Conservation (phyloP, 64 coral and sea anemone genomes). For the Stichodactyla helianthus region DNA sequence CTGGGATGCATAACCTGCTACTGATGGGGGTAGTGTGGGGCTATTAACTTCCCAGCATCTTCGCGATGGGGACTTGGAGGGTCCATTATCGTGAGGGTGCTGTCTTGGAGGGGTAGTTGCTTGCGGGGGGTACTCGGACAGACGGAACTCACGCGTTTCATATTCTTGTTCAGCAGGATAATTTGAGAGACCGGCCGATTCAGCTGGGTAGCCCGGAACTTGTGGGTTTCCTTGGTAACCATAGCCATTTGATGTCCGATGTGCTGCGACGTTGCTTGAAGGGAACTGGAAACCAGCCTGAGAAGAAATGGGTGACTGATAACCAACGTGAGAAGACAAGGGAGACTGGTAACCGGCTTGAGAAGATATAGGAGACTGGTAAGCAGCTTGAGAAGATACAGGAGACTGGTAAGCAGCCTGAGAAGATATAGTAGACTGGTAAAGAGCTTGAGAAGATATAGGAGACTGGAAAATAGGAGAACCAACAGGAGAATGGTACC, state of each 20-base stretch:
- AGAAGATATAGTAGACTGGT: not conserved
- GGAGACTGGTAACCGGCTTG: not conserved
- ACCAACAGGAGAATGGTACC: not conserved
- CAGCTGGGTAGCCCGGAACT: not conserved
- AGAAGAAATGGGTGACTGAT: not conserved
- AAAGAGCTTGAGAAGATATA: not conserved
- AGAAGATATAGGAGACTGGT: not conserved
- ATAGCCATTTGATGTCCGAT: not conserved
- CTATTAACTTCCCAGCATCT: slow-evolving; percentile 69
- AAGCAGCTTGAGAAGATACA: not conserved
- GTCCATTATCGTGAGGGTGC: slow-evolving; percentile 39
- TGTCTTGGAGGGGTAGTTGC: not conserved
- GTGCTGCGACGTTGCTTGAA: not conserved
- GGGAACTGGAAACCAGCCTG: slow-evolving; percentile 20
- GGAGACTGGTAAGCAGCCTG: not conserved
- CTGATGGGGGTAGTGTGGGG: slow-evolving; percentile 1
- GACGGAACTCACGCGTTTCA: slow-evolving; percentile 68
- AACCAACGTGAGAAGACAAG: too few species aligned
- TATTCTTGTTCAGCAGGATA: slow-evolving; percentile 20
- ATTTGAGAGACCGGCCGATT: not conserved
- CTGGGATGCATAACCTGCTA: slow-evolving; percentile 27
- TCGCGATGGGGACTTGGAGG: slow-evolving; percentile 37
- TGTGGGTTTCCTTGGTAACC: not conserved
- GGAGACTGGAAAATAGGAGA: not conserved
- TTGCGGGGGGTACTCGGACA: slow-evolving; percentile 66